Conservation (phyloP, 2,797 vertebrate genomes). For the Gallinago stenura region DNA sequence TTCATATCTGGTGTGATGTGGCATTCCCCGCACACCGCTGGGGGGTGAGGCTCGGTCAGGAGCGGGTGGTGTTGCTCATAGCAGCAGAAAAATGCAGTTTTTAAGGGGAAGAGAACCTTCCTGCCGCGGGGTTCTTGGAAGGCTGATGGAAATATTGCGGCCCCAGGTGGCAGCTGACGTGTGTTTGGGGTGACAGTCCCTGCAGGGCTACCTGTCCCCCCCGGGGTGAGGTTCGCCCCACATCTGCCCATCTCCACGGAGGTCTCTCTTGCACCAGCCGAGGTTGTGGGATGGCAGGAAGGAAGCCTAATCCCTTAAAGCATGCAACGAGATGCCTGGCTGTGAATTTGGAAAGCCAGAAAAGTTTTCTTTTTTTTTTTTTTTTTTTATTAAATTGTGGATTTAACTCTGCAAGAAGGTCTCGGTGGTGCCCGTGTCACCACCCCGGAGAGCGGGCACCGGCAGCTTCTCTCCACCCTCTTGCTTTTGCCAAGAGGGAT, state of each 20-base stretch:
- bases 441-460: accelerated
- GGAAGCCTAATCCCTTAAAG: not conserved
- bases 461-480: not conserved
- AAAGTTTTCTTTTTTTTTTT: not conserved
- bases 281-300: not conserved
- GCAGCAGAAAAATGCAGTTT: not conserved
- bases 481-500: not conserved
- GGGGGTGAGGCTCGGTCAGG: not conserved
- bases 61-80: not conserved
- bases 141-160: not conserved
- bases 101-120: not conserved
- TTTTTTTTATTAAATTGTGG: not conserved
- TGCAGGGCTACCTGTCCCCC: not conserved
- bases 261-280: not conserved
- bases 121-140: not conserved
- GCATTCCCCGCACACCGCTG: not conserved
- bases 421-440: not conserved
- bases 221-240: not conserved
- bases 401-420: not conserved
- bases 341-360: not conserved
- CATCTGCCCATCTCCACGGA: not conserved
- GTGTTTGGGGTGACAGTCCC: not conserved
- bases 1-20: not conserved
- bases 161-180: not conserved
- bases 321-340: not conserved